These are phyloP conservation scores for Matsumyia berberina DNA, from an alignment of 2,888 invertebrate genomes.

Conservation along the genomic window DNA sequence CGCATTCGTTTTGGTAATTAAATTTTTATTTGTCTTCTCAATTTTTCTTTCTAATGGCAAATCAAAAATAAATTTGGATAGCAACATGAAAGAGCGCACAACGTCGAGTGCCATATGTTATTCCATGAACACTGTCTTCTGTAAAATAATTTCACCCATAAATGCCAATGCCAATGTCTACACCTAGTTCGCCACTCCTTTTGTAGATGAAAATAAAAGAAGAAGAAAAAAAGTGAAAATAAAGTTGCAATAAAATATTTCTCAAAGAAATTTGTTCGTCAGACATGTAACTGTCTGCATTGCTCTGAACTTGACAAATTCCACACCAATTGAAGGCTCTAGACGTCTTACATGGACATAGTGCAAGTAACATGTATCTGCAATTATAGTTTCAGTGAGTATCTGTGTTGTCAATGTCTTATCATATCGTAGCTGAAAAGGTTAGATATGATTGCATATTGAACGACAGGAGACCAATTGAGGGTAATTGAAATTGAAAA, in stretches of 20 bases:
- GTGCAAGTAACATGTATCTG: constrained; percentile 27
- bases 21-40: constrained; percentile 11
- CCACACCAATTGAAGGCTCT: constrained; percentile 30
- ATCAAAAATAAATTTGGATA: constrained; percentile 4
- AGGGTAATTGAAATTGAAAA: not conserved
- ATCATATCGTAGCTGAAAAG: not conserved
- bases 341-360: constrained; percentile 17
- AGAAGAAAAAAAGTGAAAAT: constrained; percentile 1
- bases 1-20: constrained; percentile 29
- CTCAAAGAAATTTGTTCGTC: not conserved
- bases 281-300: constrained; percentile 4
- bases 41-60: not conserved
- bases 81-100: not conserved
- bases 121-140: not conserved
- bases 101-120: constrained; percentile 4
- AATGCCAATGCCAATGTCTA: not conserved
- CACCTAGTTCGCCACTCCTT: not conserved
- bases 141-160: not conserved
- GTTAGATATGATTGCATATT: constrained; percentile 3
- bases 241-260: constrained; percentile 6
- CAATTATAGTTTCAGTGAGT: constrained; percentile 29
- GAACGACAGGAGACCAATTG: constrained; percentile 15
- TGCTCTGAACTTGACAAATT: constrained; percentile 31
- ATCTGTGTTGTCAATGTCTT: constrained; percentile 2
- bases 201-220: not conserved